Evolutionary conservation across 2,888 invertebrate genomes (phyloP).

Genomic region (Dasysyrphus tricinctus): DNA sequence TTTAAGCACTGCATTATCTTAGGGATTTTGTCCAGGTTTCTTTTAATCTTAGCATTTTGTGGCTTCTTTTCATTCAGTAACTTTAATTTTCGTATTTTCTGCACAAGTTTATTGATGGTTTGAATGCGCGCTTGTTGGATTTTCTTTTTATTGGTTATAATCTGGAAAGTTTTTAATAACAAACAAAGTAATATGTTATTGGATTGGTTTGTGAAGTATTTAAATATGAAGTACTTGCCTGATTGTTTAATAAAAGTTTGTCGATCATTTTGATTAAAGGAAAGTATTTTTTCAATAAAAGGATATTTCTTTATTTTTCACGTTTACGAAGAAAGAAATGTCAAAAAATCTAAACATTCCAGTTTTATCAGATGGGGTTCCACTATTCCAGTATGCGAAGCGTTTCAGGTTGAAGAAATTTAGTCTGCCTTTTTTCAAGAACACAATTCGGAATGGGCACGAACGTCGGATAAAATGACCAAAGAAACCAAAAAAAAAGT

Average conservation of each 20-base stretch:
- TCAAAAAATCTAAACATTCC: conserved; percentile 64
- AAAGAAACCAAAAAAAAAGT: too few species aligned
- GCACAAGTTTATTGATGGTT: conserved; percentile 80
- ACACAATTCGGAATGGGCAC: too few species aligned
- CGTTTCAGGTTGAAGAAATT: conserved; percentile 1
- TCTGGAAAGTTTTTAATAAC: conserved; percentile 73
- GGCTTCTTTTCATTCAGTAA: conserved; percentile 78
- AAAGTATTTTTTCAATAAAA: background rate
- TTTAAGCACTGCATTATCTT: conserved; percentile 79
- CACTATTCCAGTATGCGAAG: background rate
- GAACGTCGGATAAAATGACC: too few species aligned
- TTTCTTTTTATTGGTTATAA: conserved; percentile 80
- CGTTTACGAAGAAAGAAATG: conserved; percentile 5
- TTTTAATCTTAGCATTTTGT: conserved; percentile 78
- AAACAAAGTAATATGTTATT: background rate
- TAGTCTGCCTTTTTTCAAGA: too few species aligned
- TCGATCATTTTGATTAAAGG: conserved; percentile 78
- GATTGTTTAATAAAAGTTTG: conserved; percentile 81
- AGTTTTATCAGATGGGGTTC: background rate
- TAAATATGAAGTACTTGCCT: conserved; percentile 77
- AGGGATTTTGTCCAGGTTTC: conserved; percentile 78
- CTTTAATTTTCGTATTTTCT: conserved; percentile 81
- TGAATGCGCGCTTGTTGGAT: conserved; percentile 80
- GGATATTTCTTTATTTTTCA: too few species aligned
- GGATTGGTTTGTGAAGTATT: background rate